These are phyloP conservation scores for Melanotus villosus DNA, from an alignment of 2,888 invertebrate genomes.

Conservation along the genomic window DNA sequence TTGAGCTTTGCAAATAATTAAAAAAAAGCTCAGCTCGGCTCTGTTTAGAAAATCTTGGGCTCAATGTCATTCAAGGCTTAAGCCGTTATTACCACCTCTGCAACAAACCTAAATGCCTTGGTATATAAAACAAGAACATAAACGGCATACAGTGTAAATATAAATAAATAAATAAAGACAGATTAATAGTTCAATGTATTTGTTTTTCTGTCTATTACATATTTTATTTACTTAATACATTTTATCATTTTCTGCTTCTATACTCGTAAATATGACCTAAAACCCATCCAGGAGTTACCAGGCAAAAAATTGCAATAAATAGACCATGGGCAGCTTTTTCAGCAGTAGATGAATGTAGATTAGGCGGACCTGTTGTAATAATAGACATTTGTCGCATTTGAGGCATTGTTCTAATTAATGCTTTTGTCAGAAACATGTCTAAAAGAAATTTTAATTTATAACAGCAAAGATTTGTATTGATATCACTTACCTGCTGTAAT, in stretches of 20 bases:
- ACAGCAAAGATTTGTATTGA: no score
- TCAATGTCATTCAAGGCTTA: no score
- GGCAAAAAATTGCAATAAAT: not conserved
- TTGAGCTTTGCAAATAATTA: no score
- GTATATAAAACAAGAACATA: no score
- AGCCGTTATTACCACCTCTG: no score
- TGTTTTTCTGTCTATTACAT: not conserved
- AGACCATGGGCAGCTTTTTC: conserved; percentile 23
- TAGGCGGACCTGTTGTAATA: conserved; percentile 9
- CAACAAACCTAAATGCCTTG: no score
- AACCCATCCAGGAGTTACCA: conserved; percentile 35
- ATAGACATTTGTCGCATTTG: conserved; percentile 25
- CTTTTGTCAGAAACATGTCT: not conserved
- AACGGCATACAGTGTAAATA: no score
- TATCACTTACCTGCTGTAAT: not conserved
- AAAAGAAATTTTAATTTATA: no score
- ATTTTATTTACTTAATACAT: not conserved
- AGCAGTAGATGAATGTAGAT: not conserved
- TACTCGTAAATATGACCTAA: conserved; percentile 22
- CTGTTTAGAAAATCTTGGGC: no score
- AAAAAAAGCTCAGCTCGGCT: no score
- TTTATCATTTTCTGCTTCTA: conserved; percentile 16
- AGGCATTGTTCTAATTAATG: not conserved
- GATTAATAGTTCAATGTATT: not conserved
- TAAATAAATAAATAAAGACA: no score